A percentile compares a stretch with the other conserved stretches of the same genome.
phyloP scores from a whole-genome alignment of 2,888 invertebrate species.

The Ommatoiulus sabulosus region DNA sequence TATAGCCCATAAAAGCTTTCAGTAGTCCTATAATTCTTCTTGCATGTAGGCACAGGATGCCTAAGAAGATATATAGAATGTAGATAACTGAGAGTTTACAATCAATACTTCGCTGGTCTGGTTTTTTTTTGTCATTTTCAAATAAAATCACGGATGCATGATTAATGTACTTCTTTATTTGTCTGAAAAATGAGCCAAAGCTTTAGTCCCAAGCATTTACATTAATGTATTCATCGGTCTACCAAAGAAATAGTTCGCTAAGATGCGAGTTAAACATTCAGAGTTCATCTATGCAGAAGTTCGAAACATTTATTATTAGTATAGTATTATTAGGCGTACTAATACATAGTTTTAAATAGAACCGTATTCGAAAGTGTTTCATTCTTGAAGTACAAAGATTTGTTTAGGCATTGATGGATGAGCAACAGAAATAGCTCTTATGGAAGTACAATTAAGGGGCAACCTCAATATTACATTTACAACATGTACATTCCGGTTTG shows the following conservation, averaged over 20 bases:
- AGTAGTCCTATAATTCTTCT: not conserved
- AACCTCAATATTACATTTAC: constrained; percentile 16
- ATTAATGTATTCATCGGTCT: not conserved
- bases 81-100: not conserved
- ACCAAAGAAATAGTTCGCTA: not conserved
- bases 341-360: not conserved
- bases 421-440: not conserved
- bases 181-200: not conserved
- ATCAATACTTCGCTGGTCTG: not conserved
- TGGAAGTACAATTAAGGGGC: not conserved
- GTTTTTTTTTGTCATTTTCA: not conserved
- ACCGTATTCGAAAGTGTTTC: not conserved
- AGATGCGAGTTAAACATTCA: not conserved
- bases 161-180: no score
- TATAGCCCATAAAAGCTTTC: constrained; percentile 18
- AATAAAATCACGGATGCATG: not conserved
- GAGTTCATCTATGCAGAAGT: not conserved
- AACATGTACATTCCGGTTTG: constrained; percentile 2
- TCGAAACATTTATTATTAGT: no score
- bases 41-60: not conserved
- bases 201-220: not conserved
- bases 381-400: not conserved
- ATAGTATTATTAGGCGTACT: not conserved
- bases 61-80: not conserved
- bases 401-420: not conserved